Conservation (phyloP, 2,113 vertebrate genomes). For the Amblyornis subalaris region DNA sequence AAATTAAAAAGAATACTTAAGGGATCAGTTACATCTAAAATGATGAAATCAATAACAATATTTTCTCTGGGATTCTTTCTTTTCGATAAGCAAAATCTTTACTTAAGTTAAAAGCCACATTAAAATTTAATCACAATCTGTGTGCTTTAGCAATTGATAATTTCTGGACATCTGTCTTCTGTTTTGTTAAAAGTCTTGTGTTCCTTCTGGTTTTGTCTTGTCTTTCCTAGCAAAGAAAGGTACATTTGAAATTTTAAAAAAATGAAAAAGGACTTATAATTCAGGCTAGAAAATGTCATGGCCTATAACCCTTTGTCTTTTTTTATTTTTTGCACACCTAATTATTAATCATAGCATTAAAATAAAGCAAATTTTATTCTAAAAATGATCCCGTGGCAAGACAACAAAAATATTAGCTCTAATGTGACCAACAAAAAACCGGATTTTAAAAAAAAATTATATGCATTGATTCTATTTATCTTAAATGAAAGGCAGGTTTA, state of each 20-base stretch:
- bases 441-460: not conserved
- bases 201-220: slow-evolving; percentile 85
- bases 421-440: not conserved
- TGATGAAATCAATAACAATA: slow-evolving; percentile 98
- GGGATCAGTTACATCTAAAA: slow-evolving; percentile 93
- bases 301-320: not conserved
- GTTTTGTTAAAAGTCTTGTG: slow-evolving; percentile 82
- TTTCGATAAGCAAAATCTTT: slow-evolving; percentile 84
- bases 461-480: not conserved
- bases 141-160: slow-evolving; percentile 90
- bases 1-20: slow-evolving; percentile 88
- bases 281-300: not conserved
- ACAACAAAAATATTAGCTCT: not conserved
- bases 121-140: slow-evolving; percentile 95
- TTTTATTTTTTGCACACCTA: not conserved
- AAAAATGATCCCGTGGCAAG: not conserved
- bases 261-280: not conserved
- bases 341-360: not conserved
- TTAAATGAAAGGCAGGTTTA: not conserved
- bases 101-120: slow-evolving; percentile 90
- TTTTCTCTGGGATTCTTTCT: slow-evolving; percentile 88
- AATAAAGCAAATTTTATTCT: not conserved
- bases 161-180: slow-evolving; percentile 92
- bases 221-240: slow-evolving; percentile 80
- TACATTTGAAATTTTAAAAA: not conserved